Evolutionary conservation across 2,113 vertebrate genomes (phyloP), one percentile per base, ranked within the genome.

Genomic region (Anser cygnoides): DNA sequence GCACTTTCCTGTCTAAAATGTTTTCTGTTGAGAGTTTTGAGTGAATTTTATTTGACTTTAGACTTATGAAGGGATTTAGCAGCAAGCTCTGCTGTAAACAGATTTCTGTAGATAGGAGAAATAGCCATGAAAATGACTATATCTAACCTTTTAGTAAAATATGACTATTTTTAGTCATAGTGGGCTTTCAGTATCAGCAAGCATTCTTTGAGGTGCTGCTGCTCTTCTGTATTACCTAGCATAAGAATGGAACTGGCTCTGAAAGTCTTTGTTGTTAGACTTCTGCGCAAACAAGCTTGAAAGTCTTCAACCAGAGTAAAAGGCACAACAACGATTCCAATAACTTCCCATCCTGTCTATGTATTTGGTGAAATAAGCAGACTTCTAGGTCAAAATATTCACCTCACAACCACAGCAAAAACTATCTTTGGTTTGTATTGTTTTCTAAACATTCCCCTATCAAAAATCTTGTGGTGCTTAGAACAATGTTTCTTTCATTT

Each of bases 401-500:
- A 88, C 28, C 49, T 74, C 71, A 87, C 63, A 66, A 62, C 44
- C 65, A 71, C 50, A 93, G 87, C 76, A 65, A 93, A 88, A 96
- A 78, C 75, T 41, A 76, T 83, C 49, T 77, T 62, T 39, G 86
- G n/a, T 67, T 94, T 89, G 81, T 85, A 49, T 90, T 89, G 35
- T 89, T 84, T 52, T 84, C 41, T 61, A 67, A 50, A 22, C 22
- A n/a, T 76, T 83, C 49, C 41, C 50, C 22, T 65, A 43, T 79
- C 23, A 77, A 70, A 74, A 83, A 39, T 68, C 55, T 25, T 82
- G 29, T 33, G 39, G 17, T 22, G n/a, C 80, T 78, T 46, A 63
- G 55, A 80, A 90, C 79, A 94, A 76, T 83, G 80, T 80, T 43
- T 41, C 62, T 82, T 94, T 95, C 44, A 88, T 82, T 68, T 79